Conservation (phyloP, 1,140 invertebrate genomes). For the Caenorhabditis remanei region DNA sequence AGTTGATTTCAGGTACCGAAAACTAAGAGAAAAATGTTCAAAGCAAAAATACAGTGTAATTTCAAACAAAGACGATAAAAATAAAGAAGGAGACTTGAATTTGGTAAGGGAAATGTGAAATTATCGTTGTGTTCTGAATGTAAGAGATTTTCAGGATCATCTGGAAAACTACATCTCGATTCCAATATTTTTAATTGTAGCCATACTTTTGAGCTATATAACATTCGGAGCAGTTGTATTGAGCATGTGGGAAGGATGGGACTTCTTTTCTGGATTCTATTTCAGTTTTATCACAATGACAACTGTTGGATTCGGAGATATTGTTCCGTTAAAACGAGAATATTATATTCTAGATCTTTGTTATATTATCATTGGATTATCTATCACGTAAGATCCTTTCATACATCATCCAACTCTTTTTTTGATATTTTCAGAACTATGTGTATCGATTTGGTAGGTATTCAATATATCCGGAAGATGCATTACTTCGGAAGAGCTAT, state of each 20-base stretch:
- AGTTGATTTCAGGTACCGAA: slow-evolving; percentile 14
- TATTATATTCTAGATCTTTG: slow-evolving; percentile 77
- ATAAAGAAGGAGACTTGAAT: slow-evolving; percentile 64
- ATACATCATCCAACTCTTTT: background rate
- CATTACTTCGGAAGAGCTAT: slow-evolving; percentile 78
- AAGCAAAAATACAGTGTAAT: slow-evolving; percentile 56
- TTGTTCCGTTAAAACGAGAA: slow-evolving; percentile 75
- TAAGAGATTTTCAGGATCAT: slow-evolving; percentile 57
- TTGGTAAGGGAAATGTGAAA: slow-evolving; percentile 52
- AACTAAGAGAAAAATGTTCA: slow-evolving; percentile 56
- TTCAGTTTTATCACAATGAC: slow-evolving; percentile 78
- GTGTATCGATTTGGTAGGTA: slow-evolving; percentile 78
- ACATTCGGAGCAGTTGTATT: slow-evolving; percentile 75
- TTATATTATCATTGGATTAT: slow-evolving; percentile 77
- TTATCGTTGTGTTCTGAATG: background rate
- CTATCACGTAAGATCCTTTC: slow-evolving; percentile 70
- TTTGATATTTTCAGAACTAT: slow-evolving; percentile 71
- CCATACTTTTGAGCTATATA: slow-evolving; percentile 76
- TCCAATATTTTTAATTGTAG: slow-evolving; percentile 74
- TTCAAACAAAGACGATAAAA: slow-evolving; percentile 55
- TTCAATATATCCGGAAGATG: slow-evolving; percentile 78
- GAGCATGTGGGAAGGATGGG: slow-evolving; percentile 75
- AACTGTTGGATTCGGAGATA: slow-evolving; percentile 76
- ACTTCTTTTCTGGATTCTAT: slow-evolving; percentile 75
- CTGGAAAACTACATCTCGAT: slow-evolving; percentile 75